Base-by-base conservation (phyloP, 2,113 vertebrate species). In the Gasterosteus nipponicus region DNA sequence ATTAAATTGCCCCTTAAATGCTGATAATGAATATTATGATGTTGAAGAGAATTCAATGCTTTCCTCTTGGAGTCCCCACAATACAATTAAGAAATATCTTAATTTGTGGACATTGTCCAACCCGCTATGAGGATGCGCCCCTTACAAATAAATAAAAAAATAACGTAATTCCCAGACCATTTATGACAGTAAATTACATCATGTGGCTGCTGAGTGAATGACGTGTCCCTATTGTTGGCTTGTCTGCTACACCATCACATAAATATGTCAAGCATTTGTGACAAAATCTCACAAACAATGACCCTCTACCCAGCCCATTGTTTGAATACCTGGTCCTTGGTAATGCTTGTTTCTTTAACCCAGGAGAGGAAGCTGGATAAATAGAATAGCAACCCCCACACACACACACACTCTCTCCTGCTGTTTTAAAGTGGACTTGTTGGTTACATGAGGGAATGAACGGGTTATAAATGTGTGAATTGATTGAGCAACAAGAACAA, bases 241-340 rank as follows among this genome's bases (percentile, higher is more conserved):
- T 22, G 31, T 53, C 1, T 31, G 76, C 39, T 49, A 69, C 86
- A 76, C 89, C 88, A 91, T 87, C 60, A 42, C 73, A 68, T 61
- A 92, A 87, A 68, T 81, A 92, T 92, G 91, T 77, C 0, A 10
- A 87, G 78, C 47, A 67, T 82, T 75, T 80, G 57, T 88, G 73
- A 76, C 41, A 66, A 61, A 35, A 77, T 46, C 76, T 76, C 19
- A 11, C 61, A 70, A 85, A 91, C 84, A 89, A 81, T 91, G 89
- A 92, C 65, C 92, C 82, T 84, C 74, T 62, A 62, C 60, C 54
- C 39, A 3, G 42, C 16, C 78, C 68, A 89, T 89, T 93, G 86
- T 89, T 9, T 80, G 73, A 75, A 68, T 85, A 78, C 70, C 83
- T 81, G 22, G 9, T 33, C 54, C 57, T 39, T 54, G 65, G 51